Evolutionary conservation across 1,140 invertebrate species (phyloP), one percentile per base, ranked within the genome.

Genomic region (Bombus superbus): DNA sequence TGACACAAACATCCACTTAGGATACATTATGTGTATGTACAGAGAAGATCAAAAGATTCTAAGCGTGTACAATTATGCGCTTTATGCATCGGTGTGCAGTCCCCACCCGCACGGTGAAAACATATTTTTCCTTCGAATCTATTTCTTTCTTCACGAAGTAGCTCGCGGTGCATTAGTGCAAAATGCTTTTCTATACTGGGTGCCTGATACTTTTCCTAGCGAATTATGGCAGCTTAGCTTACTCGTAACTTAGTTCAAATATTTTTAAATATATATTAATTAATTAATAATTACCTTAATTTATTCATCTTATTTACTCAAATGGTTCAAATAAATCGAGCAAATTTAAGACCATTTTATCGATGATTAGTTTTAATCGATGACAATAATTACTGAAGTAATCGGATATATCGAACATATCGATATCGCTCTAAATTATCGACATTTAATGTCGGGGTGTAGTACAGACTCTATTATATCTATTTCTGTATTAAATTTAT

Each of bases 21-120:
- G 47, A 88, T 88, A 75, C 71, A 47, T 79, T 53, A 35, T 66
- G n/a, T 35, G 47, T 84, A 88, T 85, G 84, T 38, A 74, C 32
- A n/a, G 42, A 72, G 76, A 85, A 73, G 78, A 89, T 88, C 78
- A 85, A 85, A 81, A 81, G 82, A 88, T 88, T 81, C 86, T 89
- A 88, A 85, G 62, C 77, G 47, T 40, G 66, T 64, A 85, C 76
- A 68, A 89, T 89, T 85, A 88, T 85, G 82, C 78, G 78, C 59
- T 88, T 89, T 85, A 89, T 88, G 78, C 83, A 88, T 87, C 75
- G 74, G 62, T 77, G 66, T 88, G 35, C 75, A 81, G 68, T 81
- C 66, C 72, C 82, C 71, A 80, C 81, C 59, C 78, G 73, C 53
- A 32, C 8, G 72, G 86, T 84, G 81, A 84, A 88, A 88, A 84